These are phyloP conservation scores for Macrotus californicus DNA, from an alignment of 2,113 vertebrate species.

Conservation along the genomic window DNA sequence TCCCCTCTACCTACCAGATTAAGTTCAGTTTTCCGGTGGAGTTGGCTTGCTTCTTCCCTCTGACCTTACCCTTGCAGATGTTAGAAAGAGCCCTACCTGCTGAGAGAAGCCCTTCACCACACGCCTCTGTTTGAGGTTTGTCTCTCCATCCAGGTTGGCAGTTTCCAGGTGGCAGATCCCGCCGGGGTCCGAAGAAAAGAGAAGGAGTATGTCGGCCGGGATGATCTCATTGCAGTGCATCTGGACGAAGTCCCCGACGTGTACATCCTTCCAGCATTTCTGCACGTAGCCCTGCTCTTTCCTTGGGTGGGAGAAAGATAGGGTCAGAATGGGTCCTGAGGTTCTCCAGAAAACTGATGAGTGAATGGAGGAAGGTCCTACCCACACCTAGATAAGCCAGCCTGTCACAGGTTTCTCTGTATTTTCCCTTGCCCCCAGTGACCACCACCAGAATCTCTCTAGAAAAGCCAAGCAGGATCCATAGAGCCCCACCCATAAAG, in stretches of 20 bases:
- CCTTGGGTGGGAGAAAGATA: conserved; percentile 74
- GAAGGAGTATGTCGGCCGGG: conserved; percentile 92
- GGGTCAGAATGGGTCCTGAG: not conserved
- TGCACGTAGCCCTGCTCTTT: conserved; percentile 80
- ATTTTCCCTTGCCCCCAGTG: not conserved
- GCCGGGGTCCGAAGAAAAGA: conserved; percentile 88
- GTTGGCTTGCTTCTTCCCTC: not conserved
- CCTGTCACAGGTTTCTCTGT: not conserved
- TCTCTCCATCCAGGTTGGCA: conserved; percentile 93
- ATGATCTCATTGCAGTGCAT: conserved; percentile 90
- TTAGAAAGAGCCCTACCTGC: conserved; percentile 65
- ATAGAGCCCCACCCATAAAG: not conserved
- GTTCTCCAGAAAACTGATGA: not conserved
- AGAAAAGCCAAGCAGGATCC: not conserved
- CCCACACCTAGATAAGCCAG: not conserved
- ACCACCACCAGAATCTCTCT: not conserved
- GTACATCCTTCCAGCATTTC: conserved; percentile 90
- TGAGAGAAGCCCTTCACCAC: conserved; percentile 76
- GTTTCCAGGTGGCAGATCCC: conserved; percentile 92
- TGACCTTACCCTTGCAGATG: not conserved
- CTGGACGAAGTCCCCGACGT: conserved; percentile 92
- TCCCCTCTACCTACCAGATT: not conserved
- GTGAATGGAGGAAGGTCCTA: not conserved
- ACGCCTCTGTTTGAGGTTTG: conserved; percentile 92
- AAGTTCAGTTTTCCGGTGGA: not conserved